Conservation (phyloP, 2,113 vertebrate genomes). For the Callochromis pleurospilus region DNA sequence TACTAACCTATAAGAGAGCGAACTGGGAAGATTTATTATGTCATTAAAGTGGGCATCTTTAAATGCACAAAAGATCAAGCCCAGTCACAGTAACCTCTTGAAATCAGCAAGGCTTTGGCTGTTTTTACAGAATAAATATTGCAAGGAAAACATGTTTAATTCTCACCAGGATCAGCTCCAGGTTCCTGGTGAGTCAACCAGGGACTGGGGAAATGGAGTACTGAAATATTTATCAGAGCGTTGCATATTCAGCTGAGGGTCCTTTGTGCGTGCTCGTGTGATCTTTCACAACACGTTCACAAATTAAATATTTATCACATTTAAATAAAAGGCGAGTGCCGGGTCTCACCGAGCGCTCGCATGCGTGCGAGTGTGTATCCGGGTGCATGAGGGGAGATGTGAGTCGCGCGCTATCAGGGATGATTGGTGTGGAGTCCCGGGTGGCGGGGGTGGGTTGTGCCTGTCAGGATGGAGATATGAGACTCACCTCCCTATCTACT, state of each 20-base stretch:
- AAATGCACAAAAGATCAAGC: conserved; percentile 7
- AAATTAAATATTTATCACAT: conserved; percentile 77
- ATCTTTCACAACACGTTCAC: conserved; percentile 73
- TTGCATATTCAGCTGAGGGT: conserved; percentile 75
- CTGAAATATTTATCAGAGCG: conserved; percentile 76
- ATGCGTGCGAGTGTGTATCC: not conserved
- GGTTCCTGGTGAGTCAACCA: conserved; percentile 65
- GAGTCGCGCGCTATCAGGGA: conserved; percentile 36
- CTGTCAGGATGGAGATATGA: conserved; percentile 61
- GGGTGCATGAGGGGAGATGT: conserved; percentile 11
- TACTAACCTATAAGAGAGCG: conserved; percentile 27
- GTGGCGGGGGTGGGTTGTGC: conserved; percentile 39
- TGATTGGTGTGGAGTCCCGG: conserved; percentile 53
- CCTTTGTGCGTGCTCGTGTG: conserved; percentile 74
- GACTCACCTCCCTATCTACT: conserved; percentile 45
- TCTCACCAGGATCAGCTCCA: conserved; percentile 68
- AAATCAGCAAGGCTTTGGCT: conserved; percentile 16
- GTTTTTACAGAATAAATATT: conserved; percentile 70
- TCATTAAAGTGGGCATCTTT: conserved; percentile 7
- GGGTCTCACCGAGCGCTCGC: conserved; percentile 6
- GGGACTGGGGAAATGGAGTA: conserved; percentile 65
- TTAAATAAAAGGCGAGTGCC: conserved; percentile 72
- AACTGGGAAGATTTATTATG: not conserved
- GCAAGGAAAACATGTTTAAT: conserved; percentile 71
- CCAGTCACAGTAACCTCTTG: not conserved